These are phyloP conservation scores for Dromiciops gliroides DNA, from an alignment of 2,113 vertebrate species.

Conservation along the genomic window DNA sequence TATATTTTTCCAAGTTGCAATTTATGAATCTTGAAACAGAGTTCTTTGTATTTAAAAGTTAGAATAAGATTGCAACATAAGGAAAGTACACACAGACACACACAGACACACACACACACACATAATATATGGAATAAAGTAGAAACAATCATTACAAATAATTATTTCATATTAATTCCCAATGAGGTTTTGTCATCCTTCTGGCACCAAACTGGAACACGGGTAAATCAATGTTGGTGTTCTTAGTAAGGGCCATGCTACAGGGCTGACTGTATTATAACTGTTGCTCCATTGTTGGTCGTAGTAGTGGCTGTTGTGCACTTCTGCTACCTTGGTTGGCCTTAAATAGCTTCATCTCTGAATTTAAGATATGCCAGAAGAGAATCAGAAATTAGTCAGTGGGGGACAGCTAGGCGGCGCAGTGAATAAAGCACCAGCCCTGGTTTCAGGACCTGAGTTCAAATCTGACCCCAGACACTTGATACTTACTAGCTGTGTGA, in stretches of 20 bases:
- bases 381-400: background rate
- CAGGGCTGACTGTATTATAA: too few relatives aligned
- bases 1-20: too few relatives aligned
- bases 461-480: too few relatives aligned
- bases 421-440: too few relatives aligned
- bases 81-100: too few relatives aligned
- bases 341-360: background rate
- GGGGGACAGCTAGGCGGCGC: too few relatives aligned
- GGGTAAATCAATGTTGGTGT: background rate
- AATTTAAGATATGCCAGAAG: background rate
- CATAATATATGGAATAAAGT: background rate
- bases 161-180: background rate
- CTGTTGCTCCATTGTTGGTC: background rate
- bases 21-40: background rate
- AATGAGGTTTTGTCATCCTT: slow-evolving; percentile 30
- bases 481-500: too few relatives aligned
- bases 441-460: too few relatives aligned
- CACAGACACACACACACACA: background rate
- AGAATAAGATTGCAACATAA: background rate
- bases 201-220: background rate
- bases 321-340: background rate
- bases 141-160: background rate
- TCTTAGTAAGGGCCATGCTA: background rate
- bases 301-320: background rate
- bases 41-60: background rate